Percentiles rank a stretch among this genome's conserved stretches.
Evolutionary conservation across 2,113 vertebrate genomes (phyloP).

Genomic region (Petroica traversi): DNA sequence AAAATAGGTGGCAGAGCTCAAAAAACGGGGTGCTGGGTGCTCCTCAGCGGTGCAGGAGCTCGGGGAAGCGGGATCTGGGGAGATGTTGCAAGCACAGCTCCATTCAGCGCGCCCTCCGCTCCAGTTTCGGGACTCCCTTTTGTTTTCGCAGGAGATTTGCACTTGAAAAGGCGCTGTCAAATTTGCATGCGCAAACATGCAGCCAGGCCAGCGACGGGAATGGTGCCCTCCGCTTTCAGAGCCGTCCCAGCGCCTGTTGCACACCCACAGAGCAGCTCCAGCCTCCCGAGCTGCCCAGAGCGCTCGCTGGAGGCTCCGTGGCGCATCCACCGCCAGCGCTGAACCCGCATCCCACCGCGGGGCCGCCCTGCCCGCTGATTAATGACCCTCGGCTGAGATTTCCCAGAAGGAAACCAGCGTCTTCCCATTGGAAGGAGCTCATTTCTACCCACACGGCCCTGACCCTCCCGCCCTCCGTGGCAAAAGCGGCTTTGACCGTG

Average conservation of each 20-base stretch:
- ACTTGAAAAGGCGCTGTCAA: conserved; percentile 43
- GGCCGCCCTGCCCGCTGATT: background rate
- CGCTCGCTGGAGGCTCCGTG: rapidly evolving
- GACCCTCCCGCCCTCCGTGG: background rate
- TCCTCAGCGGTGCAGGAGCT: background rate
- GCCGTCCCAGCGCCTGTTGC: background rate
- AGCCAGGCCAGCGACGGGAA: background rate
- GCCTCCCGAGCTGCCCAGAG: too few species aligned
- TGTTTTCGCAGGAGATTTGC: conserved; percentile 18
- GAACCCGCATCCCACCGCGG: rapidly evolving
- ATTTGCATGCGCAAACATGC: background rate
- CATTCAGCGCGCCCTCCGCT: background rate
- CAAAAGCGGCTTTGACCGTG: background rate
- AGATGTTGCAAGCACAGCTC: background rate
- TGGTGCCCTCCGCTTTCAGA: background rate
- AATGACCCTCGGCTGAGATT: background rate
- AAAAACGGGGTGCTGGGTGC: background rate
- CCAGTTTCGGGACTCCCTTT: background rate
- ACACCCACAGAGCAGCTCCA: background rate
- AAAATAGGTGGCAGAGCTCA: background rate
- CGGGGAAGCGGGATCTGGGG: background rate
- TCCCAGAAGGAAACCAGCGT: background rate
- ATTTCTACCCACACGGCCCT: rapidly evolving
- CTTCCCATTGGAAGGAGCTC: background rate
- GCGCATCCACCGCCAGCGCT: background rate